phyloP scores from a whole-genome alignment of 2,888 invertebrate genomes.

The Ophion obscuratus region DNA sequence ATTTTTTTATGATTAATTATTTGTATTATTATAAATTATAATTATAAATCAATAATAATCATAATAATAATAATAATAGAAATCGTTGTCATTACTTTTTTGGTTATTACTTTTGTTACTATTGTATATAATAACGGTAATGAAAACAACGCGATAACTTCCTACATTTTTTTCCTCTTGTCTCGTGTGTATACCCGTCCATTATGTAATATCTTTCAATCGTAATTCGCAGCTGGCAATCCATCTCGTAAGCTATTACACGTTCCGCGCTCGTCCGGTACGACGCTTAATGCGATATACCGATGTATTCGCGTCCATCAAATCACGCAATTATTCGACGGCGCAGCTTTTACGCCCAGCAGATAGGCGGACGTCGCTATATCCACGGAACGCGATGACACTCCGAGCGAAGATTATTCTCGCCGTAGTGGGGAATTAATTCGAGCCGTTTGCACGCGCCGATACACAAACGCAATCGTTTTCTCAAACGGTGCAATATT shows the following conservation, averaged over 20 bases:
- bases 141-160: background rate
- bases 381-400: background rate
- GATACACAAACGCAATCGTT: background rate
- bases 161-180: slow-evolving; percentile 3
- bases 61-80: too few species aligned
- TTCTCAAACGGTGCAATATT: background rate
- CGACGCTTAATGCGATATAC: slow-evolving; percentile 21
- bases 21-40: too few species aligned
- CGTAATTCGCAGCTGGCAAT: slow-evolving; percentile 60
- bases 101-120: too few species aligned
- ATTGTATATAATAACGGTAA: background rate
- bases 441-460: background rate
- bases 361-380: background rate
- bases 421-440: background rate
- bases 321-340: slow-evolving; percentile 3
- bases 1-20: too few species aligned
- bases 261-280: background rate
- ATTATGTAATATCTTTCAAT: slow-evolving; percentile 47
- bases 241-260: slow-evolving; percentile 48
- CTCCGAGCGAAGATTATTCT: background rate
- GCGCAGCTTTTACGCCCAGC: background rate
- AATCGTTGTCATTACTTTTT: too few species aligned
- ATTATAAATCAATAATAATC: too few species aligned
- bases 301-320: slow-evolving; percentile 33
- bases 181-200: background rate